Percentiles rank a stretch among this genome's conserved stretches.
phyloP scores from a whole-genome alignment of 2,113 vertebrate genomes.

The Nothocercus nigrocapillus region DNA sequence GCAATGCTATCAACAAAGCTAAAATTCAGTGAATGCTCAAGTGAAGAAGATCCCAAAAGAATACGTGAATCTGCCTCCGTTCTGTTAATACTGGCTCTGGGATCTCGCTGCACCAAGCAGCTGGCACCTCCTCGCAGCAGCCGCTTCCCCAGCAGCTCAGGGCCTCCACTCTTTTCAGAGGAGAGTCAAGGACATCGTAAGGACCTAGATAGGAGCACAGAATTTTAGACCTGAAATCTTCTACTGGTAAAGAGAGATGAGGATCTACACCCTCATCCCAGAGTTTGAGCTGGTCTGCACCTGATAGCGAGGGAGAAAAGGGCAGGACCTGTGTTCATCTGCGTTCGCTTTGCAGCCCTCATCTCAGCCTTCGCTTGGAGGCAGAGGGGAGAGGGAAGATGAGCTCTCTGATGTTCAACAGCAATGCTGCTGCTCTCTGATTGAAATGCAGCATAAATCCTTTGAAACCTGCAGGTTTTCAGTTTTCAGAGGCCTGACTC shows the following conservation, averaged over 20 bases:
- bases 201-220: fast-evolving
- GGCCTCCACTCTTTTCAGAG: background rate
- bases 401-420: background rate
- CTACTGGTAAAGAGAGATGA: background rate
- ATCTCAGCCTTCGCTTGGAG: background rate
- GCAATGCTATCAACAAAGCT: background rate
- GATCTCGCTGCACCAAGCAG: background rate
- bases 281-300: background rate
- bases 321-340: fast-evolving
- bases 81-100: background rate
- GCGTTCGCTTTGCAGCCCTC: background rate
- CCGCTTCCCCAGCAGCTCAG: background rate
- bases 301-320: fast-evolving
- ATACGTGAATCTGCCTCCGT: background rate
- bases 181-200: background rate
- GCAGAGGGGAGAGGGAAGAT: background rate
- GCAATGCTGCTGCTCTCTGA: background rate
- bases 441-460: background rate
- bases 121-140: fast-evolving
- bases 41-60: background rate
- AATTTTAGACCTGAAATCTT: background rate
- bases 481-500: background rate
- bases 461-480: background rate
- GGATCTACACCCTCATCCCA: background rate
- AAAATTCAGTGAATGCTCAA: background rate